Base-by-base conservation (phyloP, 1,140 invertebrate genomes). In the Calosoma granatense region DNA sequence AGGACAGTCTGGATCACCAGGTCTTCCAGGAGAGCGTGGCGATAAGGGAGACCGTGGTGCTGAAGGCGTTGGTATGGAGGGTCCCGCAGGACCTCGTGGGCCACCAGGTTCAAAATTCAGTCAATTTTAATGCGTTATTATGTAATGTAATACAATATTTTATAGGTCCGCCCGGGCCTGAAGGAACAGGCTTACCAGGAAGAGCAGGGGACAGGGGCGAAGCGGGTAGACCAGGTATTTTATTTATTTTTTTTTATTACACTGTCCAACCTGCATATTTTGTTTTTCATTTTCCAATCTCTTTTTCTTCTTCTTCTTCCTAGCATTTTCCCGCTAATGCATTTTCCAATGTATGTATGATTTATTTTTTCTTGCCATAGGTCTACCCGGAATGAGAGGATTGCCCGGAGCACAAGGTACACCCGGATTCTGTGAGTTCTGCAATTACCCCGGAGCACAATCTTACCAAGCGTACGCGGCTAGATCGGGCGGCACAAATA, bases 31-130 rank as follows among this genome's bases (percentile, higher is more conserved):
- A 0, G 78, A 82, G 63, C 76, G 80, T 60, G 87, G 86, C 0
- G 85, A 87, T 54, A 86, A 85, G 64, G 87, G 87, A 0, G 85
- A 88, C 4, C 67, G 80, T 67, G 86, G 87, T 1, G 69, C 71
- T 0, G 79, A 86, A 68, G 86, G 85, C 1, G 63, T 84, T 30
- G 84, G 84, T 0, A 60, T 80, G 2, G 85, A 85, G 71, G 87
- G 87, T n/a, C 78, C 80, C 1, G 71, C 78, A 51, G 87, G 87
- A 36, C 74, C 78, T 1, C 71, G 76, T 64, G 86, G 86, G 53
- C 56, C 72, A 54, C 77, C 78, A 74, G 85, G 85, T 86, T 22
- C 2, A 58, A 11, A 15, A 58, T 56, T 26, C 23, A 39, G n/a
- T n/a, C n/a, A n/a, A n/a, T n/a, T n/a, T n/a, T n/a, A n/a, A n/a